Base-by-base conservation (phyloP, 2,113 vertebrate genomes). In the Parotia lawesii region DNA sequence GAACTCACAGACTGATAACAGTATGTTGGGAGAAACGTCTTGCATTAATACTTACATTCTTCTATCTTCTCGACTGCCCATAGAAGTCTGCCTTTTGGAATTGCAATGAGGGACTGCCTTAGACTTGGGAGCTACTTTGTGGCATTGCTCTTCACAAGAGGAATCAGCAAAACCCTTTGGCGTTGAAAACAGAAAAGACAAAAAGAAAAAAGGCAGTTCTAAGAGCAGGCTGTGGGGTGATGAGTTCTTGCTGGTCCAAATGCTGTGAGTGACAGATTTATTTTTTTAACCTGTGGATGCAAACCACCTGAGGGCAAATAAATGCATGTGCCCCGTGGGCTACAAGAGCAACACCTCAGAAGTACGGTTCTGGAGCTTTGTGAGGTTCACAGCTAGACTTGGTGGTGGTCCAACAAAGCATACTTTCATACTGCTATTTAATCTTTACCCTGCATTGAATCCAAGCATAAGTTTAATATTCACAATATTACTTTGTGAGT, bases 261-360 rank as follows among this genome's bases (percentile, higher is more conserved):
- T 56, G 69, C 23, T 1, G 0, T 57, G 45, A 86, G 62, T 51
- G 85, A 45, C 2, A 4, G 38, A 58, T 1, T 0, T 33, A 11
- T 28, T 56, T 40, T 58, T 79, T 48, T 48, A 48, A 47, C 3
- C 0, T n/a, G 15, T 21, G 62, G n/a, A 50, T 88, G 44, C 50
- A 83, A 6, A 53, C 22, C 37, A 53, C 42, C 29, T 2, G 4
- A 61, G 35, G 42, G 66, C 13, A 38, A 47, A 33, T 48, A 29
- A 54, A 44, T 45, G n/a, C 12, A 3, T 20, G 44, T 65, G 23
- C 38, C 56, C 44, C 42, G 6, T 29, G 28, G 48, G 35, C 73
- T 89, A 4, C 27, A 31, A 4, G 9, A 82, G 17, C 18, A 27
- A 38, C 87, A n/a, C 22, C 48, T 56, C 57, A 57, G 61, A 69